Conservation (phyloP, 2,888 invertebrate genomes). For the Drosophila rellima region DNA sequence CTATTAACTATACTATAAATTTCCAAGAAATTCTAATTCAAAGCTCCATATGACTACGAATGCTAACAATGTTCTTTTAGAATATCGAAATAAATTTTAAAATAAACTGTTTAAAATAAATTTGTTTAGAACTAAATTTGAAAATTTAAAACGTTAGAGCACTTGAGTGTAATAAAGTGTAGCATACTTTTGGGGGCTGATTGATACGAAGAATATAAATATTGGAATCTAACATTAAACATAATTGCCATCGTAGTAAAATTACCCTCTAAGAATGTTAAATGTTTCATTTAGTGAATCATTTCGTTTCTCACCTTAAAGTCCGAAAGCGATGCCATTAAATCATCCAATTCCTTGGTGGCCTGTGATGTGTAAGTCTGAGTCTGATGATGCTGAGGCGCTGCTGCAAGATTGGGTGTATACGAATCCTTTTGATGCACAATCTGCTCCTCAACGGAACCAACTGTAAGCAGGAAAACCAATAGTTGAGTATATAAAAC, state of each 20-base stretch:
- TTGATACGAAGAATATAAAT: background rate
- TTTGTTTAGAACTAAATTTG: background rate
- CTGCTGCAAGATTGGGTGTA: slow-evolving; percentile 69
- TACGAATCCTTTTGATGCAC: slow-evolving; percentile 84
- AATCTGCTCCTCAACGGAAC: slow-evolving; percentile 82
- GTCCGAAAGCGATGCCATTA: slow-evolving; percentile 98
- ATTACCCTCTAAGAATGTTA: background rate
- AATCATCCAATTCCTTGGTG: slow-evolving; percentile 96
- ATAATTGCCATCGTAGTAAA: background rate
- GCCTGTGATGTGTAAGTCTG: slow-evolving; percentile 91
- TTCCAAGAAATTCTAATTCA: no score
- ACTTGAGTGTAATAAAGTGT: background rate
- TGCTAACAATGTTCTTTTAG: no score
- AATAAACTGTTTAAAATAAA: background rate
- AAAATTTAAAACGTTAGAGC: background rate
- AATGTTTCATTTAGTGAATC: background rate
- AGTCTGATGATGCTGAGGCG: slow-evolving; percentile 48
- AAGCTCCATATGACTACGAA: no score
- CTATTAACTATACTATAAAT: no score
- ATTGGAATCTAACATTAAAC: background rate
- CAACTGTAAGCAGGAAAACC: slow-evolving; percentile 66
- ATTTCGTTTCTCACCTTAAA: slow-evolving; percentile 90
- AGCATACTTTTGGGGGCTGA: slow-evolving; percentile 46
- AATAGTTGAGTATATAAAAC: background rate
- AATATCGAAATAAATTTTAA: no score